Evolutionary conservation across 2,797 vertebrate genomes (phyloP).

Genomic region (Mormyrops attenuatus): DNA sequence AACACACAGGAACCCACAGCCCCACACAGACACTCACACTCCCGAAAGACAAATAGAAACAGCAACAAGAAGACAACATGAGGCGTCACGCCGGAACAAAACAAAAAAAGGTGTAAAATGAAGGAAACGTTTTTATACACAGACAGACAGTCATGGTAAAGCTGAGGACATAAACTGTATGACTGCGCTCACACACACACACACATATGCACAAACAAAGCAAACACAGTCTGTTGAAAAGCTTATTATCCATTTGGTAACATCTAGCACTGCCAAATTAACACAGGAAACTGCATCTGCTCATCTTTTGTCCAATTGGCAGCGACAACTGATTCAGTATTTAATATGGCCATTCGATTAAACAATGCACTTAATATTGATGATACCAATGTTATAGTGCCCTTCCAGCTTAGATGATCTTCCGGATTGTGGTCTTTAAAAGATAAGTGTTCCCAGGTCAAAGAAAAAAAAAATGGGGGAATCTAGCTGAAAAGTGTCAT

Average conservation of each 20-base stretch:
- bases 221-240: background rate
- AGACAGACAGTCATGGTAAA: background rate
- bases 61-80: background rate
- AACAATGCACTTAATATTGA: background rate
- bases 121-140: background rate
- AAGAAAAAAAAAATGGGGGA: background rate
- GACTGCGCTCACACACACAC: background rate
- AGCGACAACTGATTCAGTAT: slow-evolving; percentile 1
- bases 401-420: background rate
- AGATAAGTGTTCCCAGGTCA: background rate
- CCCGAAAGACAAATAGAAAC: background rate
- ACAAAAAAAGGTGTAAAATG: background rate
- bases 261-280: background rate
- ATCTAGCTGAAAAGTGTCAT: background rate
- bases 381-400: background rate
- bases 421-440: background rate
- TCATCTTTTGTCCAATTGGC: background rate
- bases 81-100: background rate
- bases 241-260: slow-evolving; percentile 9
- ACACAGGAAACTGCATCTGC: background rate
- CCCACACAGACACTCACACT: background rate
- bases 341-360: background rate
- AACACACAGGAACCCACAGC: background rate
- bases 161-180: background rate
- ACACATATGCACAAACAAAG: background rate